Conservation (phyloP, 2,113 vertebrate species). For the Crotalus viridis region DNA sequence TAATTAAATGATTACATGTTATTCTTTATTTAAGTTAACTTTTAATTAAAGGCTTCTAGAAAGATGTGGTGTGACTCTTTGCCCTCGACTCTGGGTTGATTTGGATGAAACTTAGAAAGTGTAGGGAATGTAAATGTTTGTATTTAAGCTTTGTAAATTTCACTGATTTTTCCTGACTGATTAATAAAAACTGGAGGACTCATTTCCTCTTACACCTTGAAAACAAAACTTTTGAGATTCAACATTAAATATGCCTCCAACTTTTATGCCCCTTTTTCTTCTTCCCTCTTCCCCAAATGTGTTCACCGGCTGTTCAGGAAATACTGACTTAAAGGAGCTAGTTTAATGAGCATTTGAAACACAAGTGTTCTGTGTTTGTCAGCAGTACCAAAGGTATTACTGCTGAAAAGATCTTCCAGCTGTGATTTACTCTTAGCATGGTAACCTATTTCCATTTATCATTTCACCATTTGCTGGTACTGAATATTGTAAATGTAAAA, state of each 20-base stretch:
- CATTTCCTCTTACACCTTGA: not conserved
- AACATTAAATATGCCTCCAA: not conserved
- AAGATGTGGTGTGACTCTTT: not conserved
- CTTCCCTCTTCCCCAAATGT: no score
- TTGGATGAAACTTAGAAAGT: not conserved
- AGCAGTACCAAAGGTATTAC: slow-evolving; percentile 17
- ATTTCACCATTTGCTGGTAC: not conserved
- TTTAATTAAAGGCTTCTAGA: not conserved
- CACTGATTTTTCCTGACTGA: not conserved
- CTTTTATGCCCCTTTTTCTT: not conserved
- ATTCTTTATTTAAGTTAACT: not conserved
- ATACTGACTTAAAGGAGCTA: slow-evolving; percentile 16
- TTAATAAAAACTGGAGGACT: not conserved
- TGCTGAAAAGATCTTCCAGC: slow-evolving; percentile 25
- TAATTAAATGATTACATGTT: not conserved
- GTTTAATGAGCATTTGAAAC: slow-evolving; percentile 24
- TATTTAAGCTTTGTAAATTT: not conserved
- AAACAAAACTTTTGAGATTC: not conserved
- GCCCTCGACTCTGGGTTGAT: not conserved
- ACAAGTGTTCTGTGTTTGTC: slow-evolving; percentile 22
- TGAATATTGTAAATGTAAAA: not conserved
- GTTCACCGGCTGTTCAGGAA: slow-evolving; percentile 1
- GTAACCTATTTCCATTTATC: slow-evolving; percentile 12
- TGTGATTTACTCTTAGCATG: slow-evolving; percentile 19
- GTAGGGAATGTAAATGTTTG: not conserved